phyloP scores from a whole-genome alignment of 2,888 invertebrate genomes.

The Rugalucina vietnamica region DNA sequence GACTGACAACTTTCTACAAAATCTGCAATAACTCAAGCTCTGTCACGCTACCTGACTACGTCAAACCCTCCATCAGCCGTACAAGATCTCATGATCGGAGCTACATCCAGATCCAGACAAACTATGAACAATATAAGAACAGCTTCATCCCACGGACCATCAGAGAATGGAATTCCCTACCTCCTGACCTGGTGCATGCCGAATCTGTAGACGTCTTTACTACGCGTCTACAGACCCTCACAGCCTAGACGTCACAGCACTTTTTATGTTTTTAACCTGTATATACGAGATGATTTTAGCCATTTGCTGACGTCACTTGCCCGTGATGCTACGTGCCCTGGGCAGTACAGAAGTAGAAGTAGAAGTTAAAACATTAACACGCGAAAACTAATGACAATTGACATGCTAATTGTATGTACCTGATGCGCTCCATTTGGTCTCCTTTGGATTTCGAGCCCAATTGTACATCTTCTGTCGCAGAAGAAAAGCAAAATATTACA shows the following conservation, averaged over 20 bases:
- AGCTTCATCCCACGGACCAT: not conserved
- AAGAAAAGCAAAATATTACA: not conserved
- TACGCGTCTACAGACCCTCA: not conserved
- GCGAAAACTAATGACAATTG: not conserved
- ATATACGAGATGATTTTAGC: not conserved
- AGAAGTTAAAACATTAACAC: not conserved
- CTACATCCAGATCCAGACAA: not conserved
- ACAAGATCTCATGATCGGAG: not conserved
- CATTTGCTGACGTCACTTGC: slow-evolving; percentile 1
- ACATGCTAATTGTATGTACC: slow-evolving; percentile 19
- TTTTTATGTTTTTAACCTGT: not conserved
- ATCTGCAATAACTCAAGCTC: not conserved
- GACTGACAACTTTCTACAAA: not conserved
- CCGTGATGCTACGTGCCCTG: not conserved
- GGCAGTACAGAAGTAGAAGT: slow-evolving; percentile 8
- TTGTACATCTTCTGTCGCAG: slow-evolving; percentile 27
- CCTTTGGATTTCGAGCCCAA: slow-evolving; percentile 52
- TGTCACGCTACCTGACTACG: slow-evolving; percentile 1
- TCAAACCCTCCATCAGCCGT: not conserved
- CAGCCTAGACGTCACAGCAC: not conserved
- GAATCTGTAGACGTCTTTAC: not conserved
- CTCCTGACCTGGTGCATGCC: not conserved
- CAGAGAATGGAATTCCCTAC: not conserved
- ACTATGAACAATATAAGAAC: slow-evolving; percentile 5
- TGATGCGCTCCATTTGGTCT: slow-evolving; percentile 51